Conservation (phyloP, 2,888 invertebrate species). For the Diaphora mendica region DNA sequence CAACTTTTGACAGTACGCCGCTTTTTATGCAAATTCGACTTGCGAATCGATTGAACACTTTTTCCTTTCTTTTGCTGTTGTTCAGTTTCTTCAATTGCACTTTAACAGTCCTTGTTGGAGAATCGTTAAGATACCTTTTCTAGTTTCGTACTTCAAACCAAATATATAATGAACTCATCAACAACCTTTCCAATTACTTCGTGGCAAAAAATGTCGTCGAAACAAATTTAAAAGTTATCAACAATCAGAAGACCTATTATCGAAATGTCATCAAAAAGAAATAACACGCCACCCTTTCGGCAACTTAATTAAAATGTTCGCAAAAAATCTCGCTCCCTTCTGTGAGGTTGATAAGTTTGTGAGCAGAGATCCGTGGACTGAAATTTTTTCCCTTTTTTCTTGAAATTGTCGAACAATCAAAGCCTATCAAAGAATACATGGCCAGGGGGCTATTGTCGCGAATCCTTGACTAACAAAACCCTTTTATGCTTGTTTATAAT, state of each 20-base stretch:
- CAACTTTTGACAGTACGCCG: conserved; percentile 56
- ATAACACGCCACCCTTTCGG: conserved; percentile 77
- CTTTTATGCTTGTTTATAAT: conserved; percentile 34
- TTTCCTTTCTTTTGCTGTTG: conserved; percentile 38
- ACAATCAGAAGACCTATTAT: conserved; percentile 73
- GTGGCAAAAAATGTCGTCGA: conserved; percentile 51
- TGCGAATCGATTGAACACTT: conserved; percentile 46
- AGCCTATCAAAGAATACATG: conserved; percentile 39
- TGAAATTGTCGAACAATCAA: conserved; percentile 48
- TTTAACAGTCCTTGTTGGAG: conserved; percentile 24
- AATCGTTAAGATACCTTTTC: conserved; percentile 12
- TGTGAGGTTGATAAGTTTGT: conserved; percentile 49
- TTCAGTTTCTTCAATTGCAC: conserved; percentile 41
- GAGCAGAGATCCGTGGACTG: conserved; percentile 35
- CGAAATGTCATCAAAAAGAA: conserved; percentile 83
- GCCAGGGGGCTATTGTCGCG: conserved; percentile 33
- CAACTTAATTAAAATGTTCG: conserved; percentile 78
- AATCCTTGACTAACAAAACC: conserved; percentile 36
- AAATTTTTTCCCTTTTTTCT: conserved; percentile 37
- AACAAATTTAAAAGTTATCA: conserved; percentile 70
- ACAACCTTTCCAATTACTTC: conserved; percentile 29
- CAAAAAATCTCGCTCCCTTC: conserved; percentile 45
- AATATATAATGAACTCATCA: conserved; percentile 23
- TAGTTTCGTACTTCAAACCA: conserved; percentile 1
- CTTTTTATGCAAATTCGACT: conserved; percentile 61